phyloP scores from a whole-genome alignment of 2,888 invertebrate species.

The Bellardia bayeri region DNA sequence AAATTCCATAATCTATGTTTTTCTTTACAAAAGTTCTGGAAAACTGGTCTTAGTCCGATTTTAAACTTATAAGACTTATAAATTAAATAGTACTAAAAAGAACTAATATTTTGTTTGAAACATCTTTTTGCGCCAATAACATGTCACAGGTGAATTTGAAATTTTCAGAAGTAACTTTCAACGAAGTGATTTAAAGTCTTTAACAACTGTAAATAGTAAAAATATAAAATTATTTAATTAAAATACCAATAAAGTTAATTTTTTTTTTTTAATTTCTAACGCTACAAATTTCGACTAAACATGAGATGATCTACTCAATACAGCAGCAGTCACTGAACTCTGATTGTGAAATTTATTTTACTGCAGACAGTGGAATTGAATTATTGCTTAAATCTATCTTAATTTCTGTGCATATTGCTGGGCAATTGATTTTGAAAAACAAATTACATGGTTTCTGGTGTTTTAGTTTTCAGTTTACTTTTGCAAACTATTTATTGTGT shows the following conservation, averaged over 20 bases:
- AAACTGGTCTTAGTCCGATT: too few species aligned
- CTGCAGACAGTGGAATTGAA: not conserved
- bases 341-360: conserved; percentile 11
- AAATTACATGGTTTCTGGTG: not conserved
- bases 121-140: too few species aligned
- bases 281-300: not conserved
- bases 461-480: not conserved
- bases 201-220: too few species aligned
- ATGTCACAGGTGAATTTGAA: too few species aligned
- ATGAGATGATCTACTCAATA: conserved; percentile 10
- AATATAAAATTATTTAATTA: not conserved
- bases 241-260: conserved; percentile 1
- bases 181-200: too few species aligned
- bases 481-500: not conserved
- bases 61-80: too few species aligned
- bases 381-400: conserved; percentile 29
- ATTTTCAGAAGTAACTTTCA: too few species aligned
- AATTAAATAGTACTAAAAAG: too few species aligned
- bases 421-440: conserved; percentile 1
- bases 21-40: too few species aligned
- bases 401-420: not conserved
- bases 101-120: too few species aligned
- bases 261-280: not conserved
- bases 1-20: too few species aligned
- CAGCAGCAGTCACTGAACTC: conserved; percentile 8